phyloP scores from a whole-genome alignment of 2,797 vertebrate species.

The Acanthurus tractus region DNA sequence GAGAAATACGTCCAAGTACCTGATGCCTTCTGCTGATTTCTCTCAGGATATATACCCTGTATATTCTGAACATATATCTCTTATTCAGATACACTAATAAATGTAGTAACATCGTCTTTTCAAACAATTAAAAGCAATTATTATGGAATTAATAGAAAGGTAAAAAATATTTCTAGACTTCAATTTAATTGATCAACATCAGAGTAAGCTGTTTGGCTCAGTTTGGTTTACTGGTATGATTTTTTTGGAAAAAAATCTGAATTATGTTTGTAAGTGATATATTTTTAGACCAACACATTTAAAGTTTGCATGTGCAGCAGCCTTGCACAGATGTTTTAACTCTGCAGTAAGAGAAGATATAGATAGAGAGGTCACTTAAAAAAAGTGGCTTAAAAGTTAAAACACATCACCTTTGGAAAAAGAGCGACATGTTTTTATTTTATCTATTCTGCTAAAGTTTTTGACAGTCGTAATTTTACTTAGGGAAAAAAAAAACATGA shows the following conservation, averaged over 20 bases:
- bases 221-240: constrained; percentile 50
- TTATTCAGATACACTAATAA: constrained; percentile 30
- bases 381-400: neutral
- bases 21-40: constrained; percentile 41
- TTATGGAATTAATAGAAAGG: constrained; percentile 2
- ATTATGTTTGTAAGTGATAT: constrained; percentile 28
- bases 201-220: constrained; percentile 30
- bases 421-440: neutral
- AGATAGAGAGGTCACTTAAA: neutral
- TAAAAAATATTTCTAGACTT: neutral
- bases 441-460: constrained; percentile 5
- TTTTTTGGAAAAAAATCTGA: constrained; percentile 39
- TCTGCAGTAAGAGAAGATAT: neutral
- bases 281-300: constrained; percentile 24
- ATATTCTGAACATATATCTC: constrained; percentile 14
- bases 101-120: constrained; percentile 15
- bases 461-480: neutral
- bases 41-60: neutral
- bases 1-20: constrained; percentile 38
- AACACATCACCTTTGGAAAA: neutral
- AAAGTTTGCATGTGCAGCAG: neutral
- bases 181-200: neutral
- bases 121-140: constrained; percentile 29
- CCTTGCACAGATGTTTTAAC: neutral
- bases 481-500: neutral